Conservation (phyloP, 1,140 invertebrate species). For the Antheraea pernyi region DNA sequence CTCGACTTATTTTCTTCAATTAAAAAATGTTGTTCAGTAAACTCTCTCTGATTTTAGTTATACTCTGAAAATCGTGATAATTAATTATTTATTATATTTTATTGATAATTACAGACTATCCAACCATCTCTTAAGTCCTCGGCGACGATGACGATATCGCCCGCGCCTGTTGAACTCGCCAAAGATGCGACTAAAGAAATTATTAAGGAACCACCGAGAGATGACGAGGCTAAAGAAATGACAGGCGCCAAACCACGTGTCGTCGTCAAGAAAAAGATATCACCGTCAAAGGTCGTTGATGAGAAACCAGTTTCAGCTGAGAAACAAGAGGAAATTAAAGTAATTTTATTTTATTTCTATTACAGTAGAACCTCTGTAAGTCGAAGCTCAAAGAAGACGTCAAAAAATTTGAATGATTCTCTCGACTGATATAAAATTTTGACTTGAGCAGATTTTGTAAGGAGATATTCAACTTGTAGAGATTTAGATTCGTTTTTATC, state of each 20-base stretch:
- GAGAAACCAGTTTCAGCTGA: constrained; percentile 42
- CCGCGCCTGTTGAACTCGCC: constrained; percentile 38
- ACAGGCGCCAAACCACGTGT: constrained; percentile 37
- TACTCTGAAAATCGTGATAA: too few relatives aligned
- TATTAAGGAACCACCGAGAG: constrained; percentile 33
- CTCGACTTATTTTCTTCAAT: too few relatives aligned
- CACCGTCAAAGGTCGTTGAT: constrained; percentile 37
- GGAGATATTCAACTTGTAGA: too few relatives aligned
- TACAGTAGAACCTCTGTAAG: too few relatives aligned
- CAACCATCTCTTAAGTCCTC: constrained; percentile 60
- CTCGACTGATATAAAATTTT: too few relatives aligned
- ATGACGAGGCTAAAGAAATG: constrained; percentile 46
- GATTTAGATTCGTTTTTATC: too few relatives aligned
- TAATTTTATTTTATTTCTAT: constrained; percentile 18
- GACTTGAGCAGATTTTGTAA: too few relatives aligned
- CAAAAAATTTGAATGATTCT: too few relatives aligned
- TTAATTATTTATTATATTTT: too few relatives aligned
- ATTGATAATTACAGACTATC: constrained; percentile 26
- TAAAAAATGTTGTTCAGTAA: too few relatives aligned
- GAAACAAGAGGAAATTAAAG: constrained; percentile 61
- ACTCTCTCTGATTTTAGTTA: too few relatives aligned
- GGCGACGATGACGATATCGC: constrained; percentile 65
- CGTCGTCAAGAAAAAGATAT: constrained; percentile 40
- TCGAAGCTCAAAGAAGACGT: too few relatives aligned
- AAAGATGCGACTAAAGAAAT: constrained; percentile 41